Evolutionary conservation across 2,888 invertebrate genomes (phyloP), one percentile per base, ranked within the genome.

Genomic region (Tricholauxania praeusta): DNA sequence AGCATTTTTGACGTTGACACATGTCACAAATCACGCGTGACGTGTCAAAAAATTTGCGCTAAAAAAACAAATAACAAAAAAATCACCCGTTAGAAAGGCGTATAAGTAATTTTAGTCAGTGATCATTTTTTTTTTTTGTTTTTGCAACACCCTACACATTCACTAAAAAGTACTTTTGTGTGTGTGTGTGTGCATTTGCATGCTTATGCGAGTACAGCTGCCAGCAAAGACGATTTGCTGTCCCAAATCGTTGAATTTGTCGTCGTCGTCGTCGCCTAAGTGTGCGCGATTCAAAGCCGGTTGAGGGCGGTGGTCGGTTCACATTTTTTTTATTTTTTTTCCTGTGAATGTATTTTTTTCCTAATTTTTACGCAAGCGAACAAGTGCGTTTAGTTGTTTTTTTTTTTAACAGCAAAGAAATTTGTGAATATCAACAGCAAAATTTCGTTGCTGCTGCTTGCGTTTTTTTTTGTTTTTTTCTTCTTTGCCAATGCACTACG

Each of bases 231-330:
- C 19, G n/a, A 48, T 28, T 72, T 32, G 49, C 57, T 71, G 57
- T 67, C 62, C 15, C 17, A n/a, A 17, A 17, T 32, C 8, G 48
- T 63, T 15, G 62, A n/a, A 32, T 32, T 62, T n/a, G 15, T 71
- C 75, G 47, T 68, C 59, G 57, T 52, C 70, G 65, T 52, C 57
- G 55, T 66, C 47, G 62, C 62, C 47, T 48, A 15, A n/a, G 10
- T 28, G 39, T n/a, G 17, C 28, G 62, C 52, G 14, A 32, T 51
- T 66, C 62, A 47, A 49, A 69, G 78, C 76, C 79, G 79, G 76
- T 76, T 73, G 79, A 78, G 78, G 79, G 79, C 79, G 78, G 78
- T 78, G 78, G 78, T 79, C 78, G 71, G 72, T 74, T 67, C 14
- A 39, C 2, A 22, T 53, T 53, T 66, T 66, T 66, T 53, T 28